phyloP scores from a whole-genome alignment of 2,113 vertebrate genomes.

The Hippolais icterina region DNA sequence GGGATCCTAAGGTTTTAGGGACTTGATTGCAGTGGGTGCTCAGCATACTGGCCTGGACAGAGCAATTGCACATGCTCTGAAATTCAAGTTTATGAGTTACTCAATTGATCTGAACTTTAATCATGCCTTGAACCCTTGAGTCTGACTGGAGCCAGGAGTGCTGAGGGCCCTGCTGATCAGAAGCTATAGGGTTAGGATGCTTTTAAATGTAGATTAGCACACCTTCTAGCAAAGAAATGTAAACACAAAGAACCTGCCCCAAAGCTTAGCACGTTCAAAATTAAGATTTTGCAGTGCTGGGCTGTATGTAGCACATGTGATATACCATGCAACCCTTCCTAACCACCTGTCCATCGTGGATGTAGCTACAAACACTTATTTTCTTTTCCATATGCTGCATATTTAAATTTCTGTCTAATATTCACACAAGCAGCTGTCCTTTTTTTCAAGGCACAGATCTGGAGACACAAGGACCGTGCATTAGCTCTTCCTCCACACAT shows the following conservation, averaged over 20 bases:
- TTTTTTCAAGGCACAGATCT: neutral
- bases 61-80: neutral
- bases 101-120: neutral
- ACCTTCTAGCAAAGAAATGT: neutral
- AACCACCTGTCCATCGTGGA: neutral
- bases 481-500: neutral
- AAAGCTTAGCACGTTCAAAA: neutral
- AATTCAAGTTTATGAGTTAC: neutral
- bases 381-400: neutral
- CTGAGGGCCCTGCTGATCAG: neutral
- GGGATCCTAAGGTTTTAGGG: neutral
- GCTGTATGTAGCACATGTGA: neutral
- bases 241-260: neutral
- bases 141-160: neutral
- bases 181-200: neutral
- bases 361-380: neutral
- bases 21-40: neutral
- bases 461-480: neutral
- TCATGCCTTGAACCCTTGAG: neutral
- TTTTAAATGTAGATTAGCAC: neutral
- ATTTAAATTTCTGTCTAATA: conserved; percentile 8
- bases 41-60: neutral
- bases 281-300: neutral
- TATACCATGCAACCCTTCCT: neutral
- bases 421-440: neutral